A percentile compares a stretch with the other conserved stretches of the same genome.
Conservation (phyloP, 2,113 vertebrate genomes). For the Lathamus discolor region DNA sequence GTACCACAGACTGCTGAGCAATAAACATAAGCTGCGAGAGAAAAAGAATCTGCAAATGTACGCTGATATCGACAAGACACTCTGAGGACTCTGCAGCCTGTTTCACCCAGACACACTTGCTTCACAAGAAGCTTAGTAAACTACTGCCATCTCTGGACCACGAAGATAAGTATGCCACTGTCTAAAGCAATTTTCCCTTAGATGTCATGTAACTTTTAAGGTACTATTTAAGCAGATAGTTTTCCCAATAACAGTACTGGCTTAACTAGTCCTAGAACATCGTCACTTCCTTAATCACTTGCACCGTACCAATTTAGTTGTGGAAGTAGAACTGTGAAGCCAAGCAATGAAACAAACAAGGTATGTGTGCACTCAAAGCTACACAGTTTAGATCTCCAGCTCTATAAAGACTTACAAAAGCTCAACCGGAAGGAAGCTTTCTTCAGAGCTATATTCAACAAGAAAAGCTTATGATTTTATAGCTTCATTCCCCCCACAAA, state of each 20-base stretch:
- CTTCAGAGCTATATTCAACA: neutral
- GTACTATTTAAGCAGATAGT: neutral
- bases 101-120: neutral
- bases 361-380: rapidly evolving
- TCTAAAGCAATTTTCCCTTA: neutral
- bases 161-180: rapidly evolving
- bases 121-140: neutral
- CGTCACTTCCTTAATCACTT: neutral
- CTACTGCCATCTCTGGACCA: neutral
- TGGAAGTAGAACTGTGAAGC: neutral
- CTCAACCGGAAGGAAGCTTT: neutral
- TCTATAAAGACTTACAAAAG: neutral
- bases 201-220: neutral
- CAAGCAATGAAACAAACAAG: neutral
- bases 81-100: neutral
- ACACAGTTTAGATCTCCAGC: neutral
- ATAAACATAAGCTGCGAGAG: neutral
- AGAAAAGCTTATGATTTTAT: neutral
- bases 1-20: neutral
- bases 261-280: neutral
- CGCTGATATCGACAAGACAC: neutral
- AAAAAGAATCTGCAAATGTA: neutral
- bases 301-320: neutral
- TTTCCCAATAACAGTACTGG: neutral
- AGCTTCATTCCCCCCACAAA: neutral